Evolutionary conservation across 2,888 invertebrate species (phyloP).

Genomic region (Heliconius ethilla): DNA sequence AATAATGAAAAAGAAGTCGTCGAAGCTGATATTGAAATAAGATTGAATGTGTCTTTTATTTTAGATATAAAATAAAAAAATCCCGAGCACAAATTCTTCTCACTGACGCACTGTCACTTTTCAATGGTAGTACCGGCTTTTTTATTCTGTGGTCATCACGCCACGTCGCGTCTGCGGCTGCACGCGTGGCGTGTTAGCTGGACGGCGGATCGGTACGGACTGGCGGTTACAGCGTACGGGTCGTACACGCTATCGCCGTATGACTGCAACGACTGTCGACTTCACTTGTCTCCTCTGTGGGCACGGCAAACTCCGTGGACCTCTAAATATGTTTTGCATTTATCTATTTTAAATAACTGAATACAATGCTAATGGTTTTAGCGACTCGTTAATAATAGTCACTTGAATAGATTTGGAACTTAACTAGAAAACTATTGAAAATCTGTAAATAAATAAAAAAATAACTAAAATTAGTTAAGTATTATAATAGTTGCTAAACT

Average conservation of each 20-base stretch:
- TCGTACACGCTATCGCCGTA: slow-evolving; percentile 46
- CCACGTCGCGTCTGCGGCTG: slow-evolving; percentile 54
- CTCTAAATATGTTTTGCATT: neutral
- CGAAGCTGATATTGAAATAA: slow-evolving; percentile 59
- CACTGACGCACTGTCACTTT: slow-evolving; percentile 77
- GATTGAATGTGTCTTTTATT: slow-evolving; percentile 54
- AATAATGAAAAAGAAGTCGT: slow-evolving; percentile 37
- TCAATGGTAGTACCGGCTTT: slow-evolving; percentile 64
- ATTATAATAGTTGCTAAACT: slow-evolving; percentile 11
- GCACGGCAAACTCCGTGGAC: neutral
- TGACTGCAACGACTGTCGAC: slow-evolving; percentile 52
- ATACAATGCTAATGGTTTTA: neutral
- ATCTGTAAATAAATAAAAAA: neutral
- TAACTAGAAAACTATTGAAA: neutral
- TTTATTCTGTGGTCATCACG: slow-evolving; percentile 58
- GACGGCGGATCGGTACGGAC: slow-evolving; percentile 69
- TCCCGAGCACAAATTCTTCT: slow-evolving; percentile 66
- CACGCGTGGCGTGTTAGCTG: slow-evolving; percentile 60
- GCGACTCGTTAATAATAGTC: neutral
- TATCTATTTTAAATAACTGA: neutral
- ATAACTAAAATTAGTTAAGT: neutral
- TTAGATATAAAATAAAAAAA: slow-evolving; percentile 46
- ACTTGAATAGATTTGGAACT: neutral
- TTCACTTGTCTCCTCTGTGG: slow-evolving; percentile 47
- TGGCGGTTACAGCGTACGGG: slow-evolving; percentile 51